Base-by-base conservation (phyloP, 2,113 vertebrate genomes). In the Forbesichthys agassizii region DNA sequence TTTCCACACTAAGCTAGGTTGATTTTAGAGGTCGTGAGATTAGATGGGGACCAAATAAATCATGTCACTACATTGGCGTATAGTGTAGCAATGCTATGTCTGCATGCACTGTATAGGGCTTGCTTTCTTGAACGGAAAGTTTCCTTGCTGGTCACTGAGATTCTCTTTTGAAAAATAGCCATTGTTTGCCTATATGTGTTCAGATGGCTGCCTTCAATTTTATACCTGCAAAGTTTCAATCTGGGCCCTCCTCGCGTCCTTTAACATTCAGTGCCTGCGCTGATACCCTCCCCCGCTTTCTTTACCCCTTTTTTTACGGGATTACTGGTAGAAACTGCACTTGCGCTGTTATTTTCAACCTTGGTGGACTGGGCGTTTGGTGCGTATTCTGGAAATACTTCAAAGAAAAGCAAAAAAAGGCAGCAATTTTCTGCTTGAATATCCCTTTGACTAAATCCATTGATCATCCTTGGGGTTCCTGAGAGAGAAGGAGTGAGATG, bases 401-500 rank as follows among this genome's bases (percentile, higher is more conserved):
- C 95, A 95, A 97, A 97, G 87, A 90, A 91, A 92, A 91, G 86
- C 86, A 91, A 93, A 97, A 42, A 42, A 98, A 95, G 95, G 94
- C 95, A 94, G 94, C 96, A 98, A 97, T 98, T 99, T 99, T 98
- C 95, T 98, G 96, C 95, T 97, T 98, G 96, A 98, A 98, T 98
- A 96, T 98, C 95, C 93, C 95, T 90, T 94, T 97, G 96, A 98
- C 95, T 97, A 97, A 97, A 94, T 98, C 96, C 96, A 98, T 98
- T 98, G 96, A 98, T 98, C 97, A 98, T 98, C 94, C 95, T 93
- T 93, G 94, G 95, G 95, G 93, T 94, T 94, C 90, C 93, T 93
- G 94, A 94, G 94, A 94, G 95, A 96, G 85, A 86, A 81, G 92
- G 94, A 95, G 85, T 87, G 90, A 90, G 88, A 92, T 91, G 90